Base-by-base conservation (phyloP, 1,140 invertebrate species). In the Pseudomyrmex sp. region DNA sequence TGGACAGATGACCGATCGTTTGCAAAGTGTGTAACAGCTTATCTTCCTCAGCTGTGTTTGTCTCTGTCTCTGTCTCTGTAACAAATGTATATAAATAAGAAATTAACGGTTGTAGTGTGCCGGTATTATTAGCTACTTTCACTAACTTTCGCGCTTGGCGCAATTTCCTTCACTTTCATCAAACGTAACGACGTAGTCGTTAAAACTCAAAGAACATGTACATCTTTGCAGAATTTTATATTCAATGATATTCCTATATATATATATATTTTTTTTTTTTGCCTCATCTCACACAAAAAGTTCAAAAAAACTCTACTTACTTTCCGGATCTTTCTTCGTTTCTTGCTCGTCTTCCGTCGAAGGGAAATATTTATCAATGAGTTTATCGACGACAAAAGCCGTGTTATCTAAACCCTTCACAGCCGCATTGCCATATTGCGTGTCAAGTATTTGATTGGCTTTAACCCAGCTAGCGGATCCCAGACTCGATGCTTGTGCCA, bases 391-490 rank as follows among this genome's bases (percentile, higher is more conserved):
- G 59, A 96, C 90, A 1, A 93, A 93, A 46, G 95, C 96, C 35
- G 96, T 96, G 0, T 91, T 95, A 84, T 96, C 96, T 12, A 97
- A 94, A 50, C 96, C 93, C 68, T 95, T 94, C 2, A 96, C 93
- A 1, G 96, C 96, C 76, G 95, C 95, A 85, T 94, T 96, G 2
- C 96, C 96, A 90, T 96, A 96, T 46, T 95, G 95, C 13, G 96
- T 96, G 18, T 95, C 95, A 66, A 97, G 93, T 20, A 97, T 94
- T 77, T 96, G 95, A 91, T 97, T 97, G 4, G 96, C 96, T 88
- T 96, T 97, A 66, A 95, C 95, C 96, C 96, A 97, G 56, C 96
- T 96, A 1, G 96, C 91, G 85, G 96, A 96, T 92, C 96, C 96
- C 2, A 97, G 92, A 0, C 95, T 96, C 3, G 95, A 91, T 0